phyloP scores from a whole-genome alignment of 2,888 invertebrate genomes.

The Synergus itoensis region DNA sequence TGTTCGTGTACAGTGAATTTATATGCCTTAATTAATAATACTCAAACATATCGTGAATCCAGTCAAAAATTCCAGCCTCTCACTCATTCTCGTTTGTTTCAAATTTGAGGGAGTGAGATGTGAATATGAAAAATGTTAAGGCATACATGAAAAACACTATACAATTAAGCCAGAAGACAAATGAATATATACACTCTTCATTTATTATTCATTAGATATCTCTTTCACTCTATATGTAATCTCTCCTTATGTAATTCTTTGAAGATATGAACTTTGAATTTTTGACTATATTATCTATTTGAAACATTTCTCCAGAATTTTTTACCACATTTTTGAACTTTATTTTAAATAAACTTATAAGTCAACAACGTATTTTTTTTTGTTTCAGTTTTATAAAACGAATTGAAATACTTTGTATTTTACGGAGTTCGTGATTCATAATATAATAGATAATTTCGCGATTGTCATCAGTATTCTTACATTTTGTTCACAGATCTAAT shows the following conservation, averaged over 20 bases:
- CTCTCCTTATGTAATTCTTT: background rate
- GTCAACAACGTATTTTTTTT: background rate
- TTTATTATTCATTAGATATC: background rate
- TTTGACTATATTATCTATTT: background rate
- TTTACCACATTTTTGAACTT: background rate
- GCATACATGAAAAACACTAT: too few relatives aligned
- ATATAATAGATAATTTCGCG: background rate
- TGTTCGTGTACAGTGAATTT: too few relatives aligned
- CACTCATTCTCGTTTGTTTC: too few relatives aligned
- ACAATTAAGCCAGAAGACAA: too few relatives aligned
- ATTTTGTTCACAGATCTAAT: background rate
- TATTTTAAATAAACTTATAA: background rate
- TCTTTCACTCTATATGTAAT: background rate
- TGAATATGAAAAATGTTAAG: too few relatives aligned
- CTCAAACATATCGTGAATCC: conserved; percentile 17
- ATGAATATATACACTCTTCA: background rate
- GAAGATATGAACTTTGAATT: background rate
- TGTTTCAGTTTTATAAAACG: too few relatives aligned
- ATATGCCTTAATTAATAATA: background rate
- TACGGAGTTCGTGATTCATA: background rate
- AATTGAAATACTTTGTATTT: background rate
- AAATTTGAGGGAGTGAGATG: too few relatives aligned
- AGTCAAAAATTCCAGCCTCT: background rate
- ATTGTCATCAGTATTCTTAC: background rate
- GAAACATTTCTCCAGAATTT: background rate